Percentiles rank a stretch among this genome's conserved stretches.
phyloP scores from a whole-genome alignment of 2,113 vertebrate genomes.

The Panthera leo region DNA sequence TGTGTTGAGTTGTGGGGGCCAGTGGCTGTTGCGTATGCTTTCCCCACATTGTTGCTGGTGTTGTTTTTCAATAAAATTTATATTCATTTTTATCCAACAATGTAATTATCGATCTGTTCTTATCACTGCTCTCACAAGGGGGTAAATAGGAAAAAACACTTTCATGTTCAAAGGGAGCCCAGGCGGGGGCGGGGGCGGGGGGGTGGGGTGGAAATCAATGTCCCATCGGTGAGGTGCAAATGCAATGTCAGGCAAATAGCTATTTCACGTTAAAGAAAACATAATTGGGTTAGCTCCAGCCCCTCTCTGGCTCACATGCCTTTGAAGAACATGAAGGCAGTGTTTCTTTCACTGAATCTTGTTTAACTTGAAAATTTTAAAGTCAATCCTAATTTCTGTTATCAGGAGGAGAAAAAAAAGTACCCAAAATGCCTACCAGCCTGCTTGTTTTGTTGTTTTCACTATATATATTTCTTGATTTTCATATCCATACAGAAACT shows the following conservation, averaged over 20 bases:
- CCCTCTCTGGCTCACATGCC: background rate
- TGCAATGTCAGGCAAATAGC: constrained; percentile 62
- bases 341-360: constrained; percentile 61
- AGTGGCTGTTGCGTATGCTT: constrained; percentile 32
- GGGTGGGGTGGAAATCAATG: constrained; percentile 51
- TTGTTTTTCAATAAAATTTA: constrained; percentile 82
- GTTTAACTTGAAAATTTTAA: constrained; percentile 71
- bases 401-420: background rate
- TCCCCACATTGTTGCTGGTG: constrained; percentile 62
- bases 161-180: constrained; percentile 76
- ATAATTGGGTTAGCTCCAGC: constrained; percentile 68
- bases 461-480: constrained; percentile 36
- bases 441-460: constrained; percentile 18
- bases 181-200: no score
- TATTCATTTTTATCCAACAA: constrained; percentile 81
- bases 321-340: constrained; percentile 73
- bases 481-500: constrained; percentile 29
- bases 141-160: constrained; percentile 2
- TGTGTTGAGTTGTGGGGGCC: constrained; percentile 45
- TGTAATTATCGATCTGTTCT: constrained; percentile 78
- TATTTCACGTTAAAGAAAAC: constrained; percentile 75
- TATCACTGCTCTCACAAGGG: constrained; percentile 50
- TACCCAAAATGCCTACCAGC: constrained; percentile 24
- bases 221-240: constrained; percentile 62
- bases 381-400: constrained; percentile 58